Base-by-base conservation (phyloP, 37 sponge, comb jelly and placozoan genomes). In the Amphimedon queenslandica region DNA sequence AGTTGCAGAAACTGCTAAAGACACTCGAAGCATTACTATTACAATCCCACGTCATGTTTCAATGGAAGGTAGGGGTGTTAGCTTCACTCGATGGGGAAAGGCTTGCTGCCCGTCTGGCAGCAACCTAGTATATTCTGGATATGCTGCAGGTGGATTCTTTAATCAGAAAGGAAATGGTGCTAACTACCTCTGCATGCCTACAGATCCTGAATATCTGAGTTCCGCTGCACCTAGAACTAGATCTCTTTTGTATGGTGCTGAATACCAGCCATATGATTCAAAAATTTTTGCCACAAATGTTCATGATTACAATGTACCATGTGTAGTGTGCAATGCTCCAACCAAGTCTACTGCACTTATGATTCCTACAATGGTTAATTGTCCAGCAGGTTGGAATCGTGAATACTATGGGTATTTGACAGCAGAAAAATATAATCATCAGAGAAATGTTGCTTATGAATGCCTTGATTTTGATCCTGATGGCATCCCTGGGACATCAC, bases 341-440 rank as follows among this genome's bases (percentile, higher is more conserved):
- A 77, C 60, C 20, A 42, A 78, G 21, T 58, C 28, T 21, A 66
- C 67, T 39, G 63, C 57, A 21, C 2, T 72, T 6, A 77, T 77
- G 72, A 71, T 84, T 30, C 84, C 84, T 37, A 78, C 77, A 69
- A 71, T 23, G 31, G 33, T 27, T 25, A 2, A 33, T 20, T 84
- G 84, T 41, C 84, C 78, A 24, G 6, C 65, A 32, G 51, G 34
- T 18, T 84, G 78, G 84, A 84, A 77, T 30, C 29, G 8, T 18
- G 84, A 84, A 77, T 84, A 84, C 73, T 40, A 23, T 77, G 84
- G 84, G 36, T 84, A 75, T 34, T 56, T 84, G 23, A 77, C 77
- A 73, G 42, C 72, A 32, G 72, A 64, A 53, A 6, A 33, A 13
- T 23, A 69, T 58, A 31, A 8, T 2, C 63, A 78, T 29, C 5